Conservation (phyloP, 1,140 invertebrate genomes). For the Eubasilissa regina region DNA sequence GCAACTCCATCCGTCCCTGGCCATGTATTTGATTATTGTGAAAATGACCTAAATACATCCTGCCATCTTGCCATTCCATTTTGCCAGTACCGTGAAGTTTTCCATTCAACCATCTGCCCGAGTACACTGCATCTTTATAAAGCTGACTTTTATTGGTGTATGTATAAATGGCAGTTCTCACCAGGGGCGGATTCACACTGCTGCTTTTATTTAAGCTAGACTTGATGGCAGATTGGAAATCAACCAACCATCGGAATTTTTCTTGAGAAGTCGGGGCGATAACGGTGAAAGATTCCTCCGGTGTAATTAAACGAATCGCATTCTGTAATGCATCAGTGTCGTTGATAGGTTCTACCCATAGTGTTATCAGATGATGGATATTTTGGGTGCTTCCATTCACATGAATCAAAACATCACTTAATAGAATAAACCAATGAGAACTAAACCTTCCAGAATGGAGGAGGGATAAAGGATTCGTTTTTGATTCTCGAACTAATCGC, state of each 20-base stretch:
- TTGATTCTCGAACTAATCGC: conserved; percentile 84
- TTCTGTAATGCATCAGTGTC: conserved; percentile 74
- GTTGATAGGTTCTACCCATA: conserved; percentile 83
- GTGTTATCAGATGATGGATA: conserved; percentile 79
- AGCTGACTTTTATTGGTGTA: conserved; percentile 80
- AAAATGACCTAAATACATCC: conserved; percentile 85
- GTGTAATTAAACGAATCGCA: conserved; percentile 80
- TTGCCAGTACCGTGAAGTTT: conserved; percentile 88
- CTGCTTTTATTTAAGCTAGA: conserved; percentile 72
- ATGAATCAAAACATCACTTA: conserved; percentile 84
- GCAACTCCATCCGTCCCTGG: conserved; percentile 80
- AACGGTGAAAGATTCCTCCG: conserved; percentile 84
- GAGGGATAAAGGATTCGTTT: conserved; percentile 78
- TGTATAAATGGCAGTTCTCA: conserved; percentile 80
- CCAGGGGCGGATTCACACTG: conserved; percentile 77
- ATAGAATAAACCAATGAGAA: conserved; percentile 83
- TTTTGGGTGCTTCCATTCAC: conserved; percentile 76
- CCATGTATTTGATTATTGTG: conserved; percentile 83
- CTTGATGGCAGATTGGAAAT: conserved; percentile 78
- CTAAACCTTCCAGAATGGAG: conserved; percentile 79
- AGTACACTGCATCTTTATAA: conserved; percentile 86
- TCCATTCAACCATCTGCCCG: conserved; percentile 83
- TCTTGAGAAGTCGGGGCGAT: conserved; percentile 77
- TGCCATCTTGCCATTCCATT: conserved; percentile 86
- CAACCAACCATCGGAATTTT: conserved; percentile 86